These are phyloP conservation scores for Lasioglossum oenotherae DNA, from an alignment of 2,888 invertebrate species.

Conservation along the genomic window DNA sequence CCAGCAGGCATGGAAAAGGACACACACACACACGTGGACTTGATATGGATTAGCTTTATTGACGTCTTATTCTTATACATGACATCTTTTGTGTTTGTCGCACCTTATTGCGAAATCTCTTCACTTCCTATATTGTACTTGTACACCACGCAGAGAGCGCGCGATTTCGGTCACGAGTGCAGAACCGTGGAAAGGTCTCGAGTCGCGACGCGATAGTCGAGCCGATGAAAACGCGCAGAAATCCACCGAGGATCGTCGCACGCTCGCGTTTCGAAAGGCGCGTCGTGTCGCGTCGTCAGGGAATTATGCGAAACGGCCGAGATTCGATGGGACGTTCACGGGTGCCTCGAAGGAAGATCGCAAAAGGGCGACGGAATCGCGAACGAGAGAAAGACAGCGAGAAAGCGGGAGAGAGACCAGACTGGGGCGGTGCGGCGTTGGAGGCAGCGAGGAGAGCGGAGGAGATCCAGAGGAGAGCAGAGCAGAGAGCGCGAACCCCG, in stretches of 20 bases:
- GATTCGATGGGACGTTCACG: not conserved
- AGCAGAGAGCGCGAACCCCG: constrained; percentile 12
- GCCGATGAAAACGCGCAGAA: not conserved
- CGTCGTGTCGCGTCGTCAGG: not conserved
- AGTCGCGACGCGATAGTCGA: not conserved
- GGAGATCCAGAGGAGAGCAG: not conserved
- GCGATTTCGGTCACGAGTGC: not conserved
- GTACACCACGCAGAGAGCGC: not conserved
- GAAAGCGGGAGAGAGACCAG: not conserved
- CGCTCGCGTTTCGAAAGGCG: not conserved
- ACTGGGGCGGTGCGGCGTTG: not conserved
- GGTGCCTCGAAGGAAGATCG: not conserved
- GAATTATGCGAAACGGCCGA: constrained; percentile 3
- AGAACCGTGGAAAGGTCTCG: not conserved
- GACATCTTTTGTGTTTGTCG: too few relatives aligned
- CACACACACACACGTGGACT: too few relatives aligned
- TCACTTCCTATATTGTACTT: too few relatives aligned
- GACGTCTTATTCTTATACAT: too few relatives aligned
- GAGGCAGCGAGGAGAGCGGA: not conserved
- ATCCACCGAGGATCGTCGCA: not conserved
- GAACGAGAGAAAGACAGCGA: not conserved
- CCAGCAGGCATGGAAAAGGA: too few relatives aligned
- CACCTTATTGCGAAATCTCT: too few relatives aligned
- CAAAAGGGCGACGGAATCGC: constrained; percentile 11
- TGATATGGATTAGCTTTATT: too few relatives aligned